Evolutionary conservation across 2,797 vertebrate species (phyloP), one percentile per base, ranked within the genome.

Genomic region (Rousettus madagascariensis): DNA sequence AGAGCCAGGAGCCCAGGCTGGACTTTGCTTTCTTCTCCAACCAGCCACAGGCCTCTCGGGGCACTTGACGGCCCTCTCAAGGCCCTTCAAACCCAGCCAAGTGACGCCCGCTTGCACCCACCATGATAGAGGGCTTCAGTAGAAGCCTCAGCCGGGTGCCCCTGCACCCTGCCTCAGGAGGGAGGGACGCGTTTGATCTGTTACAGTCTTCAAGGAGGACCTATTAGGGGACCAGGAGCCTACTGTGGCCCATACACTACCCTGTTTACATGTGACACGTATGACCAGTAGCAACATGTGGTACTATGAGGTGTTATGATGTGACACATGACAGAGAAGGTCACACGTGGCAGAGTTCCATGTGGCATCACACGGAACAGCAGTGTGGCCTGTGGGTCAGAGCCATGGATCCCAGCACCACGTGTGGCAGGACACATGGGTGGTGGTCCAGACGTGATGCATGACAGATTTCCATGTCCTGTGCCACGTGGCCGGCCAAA

Each of bases 1-100:
- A 95, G 33, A 97, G 96, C 84, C 98, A 96, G 95, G 99, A 99
- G 86, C 96, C 97, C 51, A 99, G 99, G 93, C 91, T 99, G 65
- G 98, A 98, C 86, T 99, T 99, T 72, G 98, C 98, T 6, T 98
- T 99, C 93, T 98, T 96, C 72, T 87, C 94, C 85, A 96, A 95
- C 30, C 36, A 84, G 36, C n/a, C 24, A 9, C 83, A 65, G 33
- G 20, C 30, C n/a, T 65, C 74, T n/a, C 3, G 0, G 55, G 28
- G 53, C 4, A 88, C 65, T 19, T 90, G 84, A 95, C 2, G 57
- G 61, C 26, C 12, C 9, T 28, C 53, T 90, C 41, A 20, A 55
- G 36, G 46, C 82, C 17, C 26, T 74, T 19, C 4, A 11, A 38
- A 74, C 75, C 38, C 82, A 89, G 51, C 59, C 43, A 5, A 78